Evolutionary conservation across 2,113 vertebrate genomes (phyloP).

Genomic region (Osmerus eperlanus): DNA sequence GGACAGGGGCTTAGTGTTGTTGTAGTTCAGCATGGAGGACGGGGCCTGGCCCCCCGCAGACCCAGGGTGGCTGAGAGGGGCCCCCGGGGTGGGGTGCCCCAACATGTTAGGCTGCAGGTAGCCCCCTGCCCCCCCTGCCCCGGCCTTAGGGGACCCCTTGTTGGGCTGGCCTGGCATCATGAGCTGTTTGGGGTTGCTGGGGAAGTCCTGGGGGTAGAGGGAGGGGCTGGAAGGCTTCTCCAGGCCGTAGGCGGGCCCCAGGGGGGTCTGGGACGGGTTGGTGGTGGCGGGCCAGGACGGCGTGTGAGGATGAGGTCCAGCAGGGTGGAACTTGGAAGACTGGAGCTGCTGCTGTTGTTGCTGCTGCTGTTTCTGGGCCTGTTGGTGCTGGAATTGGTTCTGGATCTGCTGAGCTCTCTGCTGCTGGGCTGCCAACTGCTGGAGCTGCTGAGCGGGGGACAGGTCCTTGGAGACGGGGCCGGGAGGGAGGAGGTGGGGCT

Average conservation of each 20-base stretch:
- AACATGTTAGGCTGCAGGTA: slow-evolving; percentile 78
- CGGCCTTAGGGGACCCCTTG: slow-evolving; percentile 86
- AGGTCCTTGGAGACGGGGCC: slow-evolving; percentile 72
- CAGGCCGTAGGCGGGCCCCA: slow-evolving; percentile 78
- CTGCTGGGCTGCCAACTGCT: slow-evolving; percentile 81
- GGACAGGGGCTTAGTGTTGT: slow-evolving; percentile 92
- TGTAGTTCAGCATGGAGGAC: slow-evolving; percentile 78
- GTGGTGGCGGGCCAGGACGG: slow-evolving; percentile 79
- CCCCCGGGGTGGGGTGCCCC: slow-evolving; percentile 68
- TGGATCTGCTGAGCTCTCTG: slow-evolving; percentile 90
- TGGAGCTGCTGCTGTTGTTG: slow-evolving; percentile 77
- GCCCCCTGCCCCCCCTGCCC: slow-evolving; percentile 67
- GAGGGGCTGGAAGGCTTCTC: slow-evolving; percentile 89
- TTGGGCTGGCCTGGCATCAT: slow-evolving; percentile 76
- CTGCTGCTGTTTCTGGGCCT: slow-evolving; percentile 79
- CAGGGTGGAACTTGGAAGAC: slow-evolving; percentile 60
- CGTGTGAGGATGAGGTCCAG: slow-evolving; percentile 71
- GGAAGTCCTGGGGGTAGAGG: slow-evolving; percentile 85
- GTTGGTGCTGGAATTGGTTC: slow-evolving; percentile 86
- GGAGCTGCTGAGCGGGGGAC: slow-evolving; percentile 82
- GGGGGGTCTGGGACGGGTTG: slow-evolving; percentile 77
- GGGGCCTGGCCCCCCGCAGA: slow-evolving; percentile 64
- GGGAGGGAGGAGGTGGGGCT: slow-evolving; percentile 69
- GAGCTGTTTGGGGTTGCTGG: slow-evolving; percentile 80
- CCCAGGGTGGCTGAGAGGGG: slow-evolving; percentile 73